Percentiles rank a stretch among this genome's conserved stretches.
Evolutionary conservation across 2,113 vertebrate species (phyloP).

Genomic region (Chlorocebus sabaeus): DNA sequence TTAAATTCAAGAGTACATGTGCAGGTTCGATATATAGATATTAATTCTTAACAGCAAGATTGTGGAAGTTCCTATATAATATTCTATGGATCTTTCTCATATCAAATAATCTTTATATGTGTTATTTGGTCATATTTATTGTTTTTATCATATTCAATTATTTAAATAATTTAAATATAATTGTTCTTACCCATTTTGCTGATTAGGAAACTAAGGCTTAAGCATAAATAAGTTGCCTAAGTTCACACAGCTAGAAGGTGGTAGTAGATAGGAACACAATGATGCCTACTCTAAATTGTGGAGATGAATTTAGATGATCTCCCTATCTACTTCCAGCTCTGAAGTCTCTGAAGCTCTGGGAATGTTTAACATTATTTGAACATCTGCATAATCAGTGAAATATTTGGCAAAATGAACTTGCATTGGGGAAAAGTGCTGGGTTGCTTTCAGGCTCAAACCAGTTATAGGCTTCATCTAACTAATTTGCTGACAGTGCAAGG

Average conservation of each 20-base stretch:
- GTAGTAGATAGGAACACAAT: background rate
- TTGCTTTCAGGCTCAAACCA: background rate
- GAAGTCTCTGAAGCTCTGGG: background rate
- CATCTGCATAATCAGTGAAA: background rate
- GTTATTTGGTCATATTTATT: slow-evolving; percentile 10
- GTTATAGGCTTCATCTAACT: background rate
- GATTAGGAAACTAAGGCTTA: slow-evolving; percentile 13
- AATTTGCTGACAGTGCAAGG: background rate
- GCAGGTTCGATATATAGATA: no score
- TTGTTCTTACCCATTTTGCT: background rate
- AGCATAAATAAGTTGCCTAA: background rate
- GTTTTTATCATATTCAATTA: background rate
- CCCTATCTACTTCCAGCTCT: background rate
- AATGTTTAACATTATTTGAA: slow-evolving; percentile 14
- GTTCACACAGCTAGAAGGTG: background rate
- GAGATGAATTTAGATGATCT: background rate
- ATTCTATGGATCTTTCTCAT: background rate
- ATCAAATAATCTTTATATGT: background rate
- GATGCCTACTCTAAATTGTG: background rate
- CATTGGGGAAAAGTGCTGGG: background rate
- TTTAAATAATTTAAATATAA: background rate
- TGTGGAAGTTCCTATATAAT: background rate
- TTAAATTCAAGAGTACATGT: no score
- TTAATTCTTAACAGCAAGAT: background rate
- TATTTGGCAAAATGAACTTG: slow-evolving; percentile 25